A percentile compares a stretch with the other conserved stretches of the same genome.
These are phyloP conservation scores for Anoplopoma fimbria DNA, from an alignment of 2,113 vertebrate species.

Conservation along the genomic window DNA sequence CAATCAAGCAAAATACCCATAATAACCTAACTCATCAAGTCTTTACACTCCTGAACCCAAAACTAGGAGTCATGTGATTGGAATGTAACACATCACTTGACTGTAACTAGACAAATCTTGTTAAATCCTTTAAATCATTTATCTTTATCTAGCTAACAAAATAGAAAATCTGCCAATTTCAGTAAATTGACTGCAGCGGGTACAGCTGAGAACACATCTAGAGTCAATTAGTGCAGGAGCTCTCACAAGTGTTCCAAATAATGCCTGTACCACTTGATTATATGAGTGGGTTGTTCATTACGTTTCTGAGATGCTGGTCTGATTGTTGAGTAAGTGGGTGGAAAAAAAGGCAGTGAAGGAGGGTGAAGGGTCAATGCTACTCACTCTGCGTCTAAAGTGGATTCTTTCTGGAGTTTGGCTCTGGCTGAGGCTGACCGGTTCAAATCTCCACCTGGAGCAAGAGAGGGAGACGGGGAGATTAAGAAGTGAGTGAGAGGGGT, in stretches of 20 bases:
- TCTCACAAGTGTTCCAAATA: not conserved
- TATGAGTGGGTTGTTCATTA: slow-evolving; percentile 34
- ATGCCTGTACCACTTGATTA: slow-evolving; percentile 22
- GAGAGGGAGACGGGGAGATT: slow-evolving; percentile 36
- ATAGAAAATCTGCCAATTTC: not conserved
- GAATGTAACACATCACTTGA: not conserved
- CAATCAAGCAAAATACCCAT: not conserved
- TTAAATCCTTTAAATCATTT: not conserved
- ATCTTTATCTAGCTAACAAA: not conserved
- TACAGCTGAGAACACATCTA: slow-evolving; percentile 11
- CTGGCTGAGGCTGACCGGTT: slow-evolving; percentile 90
- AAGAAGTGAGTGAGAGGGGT: not conserved
- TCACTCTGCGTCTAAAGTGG: slow-evolving; percentile 87
- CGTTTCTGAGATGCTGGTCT: slow-evolving; percentile 42
- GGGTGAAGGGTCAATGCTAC: slow-evolving; percentile 61
- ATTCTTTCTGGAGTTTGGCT: slow-evolving; percentile 84
- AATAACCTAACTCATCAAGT: not conserved
- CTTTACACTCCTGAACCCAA: not conserved
- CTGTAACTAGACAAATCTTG: not conserved
- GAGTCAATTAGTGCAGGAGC: not conserved
- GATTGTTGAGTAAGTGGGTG: slow-evolving; percentile 22
- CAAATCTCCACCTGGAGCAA: slow-evolving; percentile 89
- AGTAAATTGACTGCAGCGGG: not conserved
- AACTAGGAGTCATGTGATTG: slow-evolving; percentile 5
- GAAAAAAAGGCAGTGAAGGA: slow-evolving; percentile 29